phyloP scores from a whole-genome alignment of 2,888 invertebrate genomes.

The Ormia ochracea region DNA sequence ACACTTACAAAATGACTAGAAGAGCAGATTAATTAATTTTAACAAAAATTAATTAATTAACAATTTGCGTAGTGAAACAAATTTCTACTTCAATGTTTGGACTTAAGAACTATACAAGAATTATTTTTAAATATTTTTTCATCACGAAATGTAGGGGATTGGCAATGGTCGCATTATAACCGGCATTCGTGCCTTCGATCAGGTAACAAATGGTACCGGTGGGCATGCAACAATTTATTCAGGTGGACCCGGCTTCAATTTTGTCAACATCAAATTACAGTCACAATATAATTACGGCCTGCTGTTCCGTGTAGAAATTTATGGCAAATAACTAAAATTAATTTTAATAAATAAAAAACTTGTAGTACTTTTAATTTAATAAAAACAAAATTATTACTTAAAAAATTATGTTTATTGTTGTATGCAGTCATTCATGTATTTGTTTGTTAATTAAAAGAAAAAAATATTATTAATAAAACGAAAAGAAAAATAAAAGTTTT shows the following conservation, averaged over 20 bases:
- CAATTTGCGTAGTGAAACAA: not conserved
- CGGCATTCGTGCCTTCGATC: slow-evolving; percentile 73
- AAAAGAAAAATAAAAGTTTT: not conserved
- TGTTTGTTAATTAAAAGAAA: slow-evolving; percentile 24
- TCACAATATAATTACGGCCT: slow-evolving; percentile 74
- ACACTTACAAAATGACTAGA: too few species aligned
- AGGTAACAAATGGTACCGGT: slow-evolving; percentile 74
- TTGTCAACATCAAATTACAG: slow-evolving; percentile 73
- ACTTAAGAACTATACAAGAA: not conserved
- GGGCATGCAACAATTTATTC: slow-evolving; percentile 74
- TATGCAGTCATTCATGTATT: slow-evolving; percentile 3
- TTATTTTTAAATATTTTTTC: not conserved
- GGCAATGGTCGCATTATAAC: slow-evolving; percentile 73
- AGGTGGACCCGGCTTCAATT: slow-evolving; percentile 74
- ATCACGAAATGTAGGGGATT: slow-evolving; percentile 65
- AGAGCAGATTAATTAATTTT: too few species aligned
- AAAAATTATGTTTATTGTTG: slow-evolving; percentile 35
- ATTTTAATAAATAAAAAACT: not conserved
- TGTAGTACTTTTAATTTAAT: slow-evolving; percentile 15
- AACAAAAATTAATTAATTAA: not conserved
- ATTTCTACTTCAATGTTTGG: slow-evolving; percentile 17
- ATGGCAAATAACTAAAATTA: slow-evolving; percentile 68
- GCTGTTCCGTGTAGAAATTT: slow-evolving; percentile 73
- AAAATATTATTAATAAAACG: slow-evolving; percentile 21
- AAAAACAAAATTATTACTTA: not conserved